These are phyloP conservation scores for Elephas maximus DNA, from an alignment of 2,113 vertebrate species.

Conservation along the genomic window DNA sequence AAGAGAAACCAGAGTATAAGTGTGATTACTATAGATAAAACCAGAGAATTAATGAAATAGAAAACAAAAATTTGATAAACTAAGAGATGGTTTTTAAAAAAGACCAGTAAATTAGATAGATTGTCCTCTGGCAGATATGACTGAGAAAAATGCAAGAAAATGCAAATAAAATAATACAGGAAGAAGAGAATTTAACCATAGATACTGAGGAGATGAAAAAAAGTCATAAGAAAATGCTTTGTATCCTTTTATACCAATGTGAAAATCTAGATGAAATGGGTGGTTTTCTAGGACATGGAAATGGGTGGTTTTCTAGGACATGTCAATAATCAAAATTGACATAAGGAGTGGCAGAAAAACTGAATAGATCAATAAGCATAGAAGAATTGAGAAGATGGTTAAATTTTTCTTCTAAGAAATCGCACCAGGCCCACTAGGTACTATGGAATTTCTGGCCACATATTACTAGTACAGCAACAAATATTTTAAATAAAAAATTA, in stretches of 20 bases:
- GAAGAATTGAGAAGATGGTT: conserved; percentile 48
- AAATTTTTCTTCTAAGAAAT: conserved; percentile 63
- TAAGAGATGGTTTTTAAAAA: conserved; percentile 53
- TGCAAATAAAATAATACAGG: conserved; percentile 27
- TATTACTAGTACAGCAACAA: conserved; percentile 54
- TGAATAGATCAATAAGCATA: conserved; percentile 6
- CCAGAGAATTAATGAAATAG: conserved; percentile 59
- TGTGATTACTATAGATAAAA: conserved; percentile 5
- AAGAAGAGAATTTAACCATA: conserved; percentile 8
- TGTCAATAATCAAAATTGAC: conserved; percentile 58
- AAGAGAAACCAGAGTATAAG: not conserved
- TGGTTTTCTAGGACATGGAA: conserved; percentile 61
- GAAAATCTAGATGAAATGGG: conserved; percentile 59
- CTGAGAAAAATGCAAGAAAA: conserved; percentile 53
- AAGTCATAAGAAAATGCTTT: conserved; percentile 47
- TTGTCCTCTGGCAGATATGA: conserved; percentile 23
- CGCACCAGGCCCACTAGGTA: conserved; percentile 25
- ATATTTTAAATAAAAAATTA: conserved; percentile 54
- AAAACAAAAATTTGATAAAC: conserved; percentile 65
- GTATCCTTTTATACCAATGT: conserved; percentile 40
- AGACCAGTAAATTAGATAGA: conserved; percentile 37
- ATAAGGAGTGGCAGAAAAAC: conserved; percentile 15
- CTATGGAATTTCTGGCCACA: conserved; percentile 2
- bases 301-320: conserved; percentile 51
- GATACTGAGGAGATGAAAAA: conserved; percentile 2